Percentiles rank a stretch among this genome's conserved stretches.
These are phyloP conservation scores for Eospalax fontanierii DNA, from an alignment of 2,797 vertebrate genomes.

Conservation along the genomic window DNA sequence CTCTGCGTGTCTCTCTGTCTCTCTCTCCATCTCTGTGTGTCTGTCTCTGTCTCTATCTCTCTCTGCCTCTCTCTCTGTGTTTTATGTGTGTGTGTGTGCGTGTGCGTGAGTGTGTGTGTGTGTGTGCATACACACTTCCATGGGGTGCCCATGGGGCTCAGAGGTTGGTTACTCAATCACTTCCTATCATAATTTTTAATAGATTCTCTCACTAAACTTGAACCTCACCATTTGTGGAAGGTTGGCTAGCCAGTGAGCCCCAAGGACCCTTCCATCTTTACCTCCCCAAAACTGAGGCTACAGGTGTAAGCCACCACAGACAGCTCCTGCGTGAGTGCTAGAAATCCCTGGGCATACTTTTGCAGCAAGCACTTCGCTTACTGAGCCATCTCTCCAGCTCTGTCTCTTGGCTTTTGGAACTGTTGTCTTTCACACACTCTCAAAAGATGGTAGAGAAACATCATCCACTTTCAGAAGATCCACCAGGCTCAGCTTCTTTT, in stretches of 20 bases:
- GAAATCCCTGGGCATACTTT: neutral
- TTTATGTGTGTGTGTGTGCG: neutral
- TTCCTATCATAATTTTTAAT: neutral
- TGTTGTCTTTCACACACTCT: neutral
- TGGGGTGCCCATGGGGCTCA: neutral
- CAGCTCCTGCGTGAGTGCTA: neutral
- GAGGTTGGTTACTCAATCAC: neutral
- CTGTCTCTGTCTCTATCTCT: too few species aligned
- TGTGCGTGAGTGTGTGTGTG: neutral
- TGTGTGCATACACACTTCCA: neutral
- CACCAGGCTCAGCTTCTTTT: neutral
- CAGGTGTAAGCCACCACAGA: neutral
- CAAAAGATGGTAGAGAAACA: neutral
- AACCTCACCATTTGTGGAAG: neutral
- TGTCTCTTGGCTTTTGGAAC: neutral
- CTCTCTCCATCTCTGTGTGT: neutral
- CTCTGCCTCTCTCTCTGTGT: too few species aligned
- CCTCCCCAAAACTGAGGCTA: neutral
- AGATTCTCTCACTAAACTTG: neutral
- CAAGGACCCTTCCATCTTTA: neutral
- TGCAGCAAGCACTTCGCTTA: neutral
- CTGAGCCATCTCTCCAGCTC: neutral
- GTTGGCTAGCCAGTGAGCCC: neutral
- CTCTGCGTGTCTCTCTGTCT: neutral
- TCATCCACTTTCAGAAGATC: neutral